A percentile compares a stretch with the other conserved stretches of the same genome.
These are phyloP conservation scores for Neogobius melanostomus DNA, from an alignment of 2,113 vertebrate genomes.

Conservation along the genomic window DNA sequence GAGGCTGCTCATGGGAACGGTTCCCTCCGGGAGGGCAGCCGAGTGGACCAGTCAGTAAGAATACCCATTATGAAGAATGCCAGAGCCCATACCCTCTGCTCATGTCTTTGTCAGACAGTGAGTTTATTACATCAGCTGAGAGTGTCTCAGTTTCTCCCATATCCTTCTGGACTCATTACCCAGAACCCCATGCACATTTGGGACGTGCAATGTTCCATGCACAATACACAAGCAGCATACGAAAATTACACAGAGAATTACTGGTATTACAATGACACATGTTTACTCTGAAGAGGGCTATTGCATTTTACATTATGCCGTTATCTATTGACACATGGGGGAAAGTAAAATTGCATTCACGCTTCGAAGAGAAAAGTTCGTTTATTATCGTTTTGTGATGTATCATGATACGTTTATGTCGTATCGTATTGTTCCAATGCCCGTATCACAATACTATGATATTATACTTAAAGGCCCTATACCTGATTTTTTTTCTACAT, in stretches of 20 bases:
- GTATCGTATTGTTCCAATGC: too few relatives aligned
- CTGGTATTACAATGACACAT: too few relatives aligned
- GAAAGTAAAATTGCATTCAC: too few relatives aligned
- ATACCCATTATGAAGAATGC: not conserved
- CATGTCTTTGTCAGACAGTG: slow-evolving; percentile 30
- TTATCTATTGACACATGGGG: too few relatives aligned
- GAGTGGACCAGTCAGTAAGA: slow-evolving; percentile 6
- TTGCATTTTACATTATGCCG: too few relatives aligned
- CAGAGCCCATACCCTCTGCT: slow-evolving; percentile 9
- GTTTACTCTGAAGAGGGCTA: too few relatives aligned
- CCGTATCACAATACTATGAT: too few relatives aligned
- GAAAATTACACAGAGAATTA: not conserved
- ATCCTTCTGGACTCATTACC: slow-evolving; percentile 19
- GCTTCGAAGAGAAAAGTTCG: too few relatives aligned
- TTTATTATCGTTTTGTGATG: too few relatives aligned
- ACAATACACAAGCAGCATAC: not conserved
- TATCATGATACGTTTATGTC: too few relatives aligned
- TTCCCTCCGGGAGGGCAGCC: slow-evolving; percentile 1
- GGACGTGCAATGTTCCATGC: slow-evolving; percentile 6
- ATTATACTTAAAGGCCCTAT: too few relatives aligned
- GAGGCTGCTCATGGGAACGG: slow-evolving; percentile 15
- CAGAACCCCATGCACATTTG: slow-evolving; percentile 9
- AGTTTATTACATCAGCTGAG: slow-evolving; percentile 26
- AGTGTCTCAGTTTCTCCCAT: slow-evolving; percentile 8
- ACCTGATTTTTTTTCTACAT: too few relatives aligned